Conservation (phyloP, 1,140 invertebrate species). For the Heliconius hermathena region DNA sequence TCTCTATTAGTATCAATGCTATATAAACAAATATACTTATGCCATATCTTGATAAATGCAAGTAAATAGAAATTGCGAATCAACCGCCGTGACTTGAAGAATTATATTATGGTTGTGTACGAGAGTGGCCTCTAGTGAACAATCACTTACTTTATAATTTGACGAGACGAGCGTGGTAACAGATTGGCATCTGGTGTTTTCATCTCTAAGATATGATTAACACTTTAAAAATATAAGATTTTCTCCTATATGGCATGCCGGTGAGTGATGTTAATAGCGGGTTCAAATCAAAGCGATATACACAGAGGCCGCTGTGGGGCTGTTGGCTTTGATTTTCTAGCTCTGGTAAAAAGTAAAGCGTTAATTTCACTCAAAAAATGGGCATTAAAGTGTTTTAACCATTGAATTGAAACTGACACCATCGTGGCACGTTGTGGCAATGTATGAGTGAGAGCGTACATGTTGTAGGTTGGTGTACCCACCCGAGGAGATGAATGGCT, state of each 20-base stretch:
- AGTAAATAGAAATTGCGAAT: not conserved
- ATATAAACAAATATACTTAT: too few species aligned
- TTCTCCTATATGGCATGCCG: not conserved
- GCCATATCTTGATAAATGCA: not conserved
- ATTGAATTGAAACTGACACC: too few species aligned
- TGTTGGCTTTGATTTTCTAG: too few species aligned
- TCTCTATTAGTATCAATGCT: too few species aligned
- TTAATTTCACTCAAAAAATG: too few species aligned
- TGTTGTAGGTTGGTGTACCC: too few species aligned
- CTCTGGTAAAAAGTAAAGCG: too few species aligned
- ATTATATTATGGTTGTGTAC: not conserved
- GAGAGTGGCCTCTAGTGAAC: not conserved
- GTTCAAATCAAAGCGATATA: not conserved
- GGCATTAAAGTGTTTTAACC: too few species aligned
- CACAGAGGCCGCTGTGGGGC: too few species aligned
- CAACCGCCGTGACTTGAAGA: conserved; percentile 6
- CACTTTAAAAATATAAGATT: not conserved
- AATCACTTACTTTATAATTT: not conserved
- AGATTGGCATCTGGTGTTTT: conserved; percentile 1
- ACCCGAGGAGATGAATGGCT: too few species aligned
- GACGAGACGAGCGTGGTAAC: not conserved
- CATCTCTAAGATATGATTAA: not conserved
- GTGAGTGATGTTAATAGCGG: not conserved
- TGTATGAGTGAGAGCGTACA: too few species aligned
- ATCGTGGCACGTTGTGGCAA: too few species aligned